Percentiles rank a stretch among this genome's conserved stretches.
These are phyloP conservation scores for Helostoma temminkii DNA, from an alignment of 2,797 vertebrate genomes.

Conservation along the genomic window DNA sequence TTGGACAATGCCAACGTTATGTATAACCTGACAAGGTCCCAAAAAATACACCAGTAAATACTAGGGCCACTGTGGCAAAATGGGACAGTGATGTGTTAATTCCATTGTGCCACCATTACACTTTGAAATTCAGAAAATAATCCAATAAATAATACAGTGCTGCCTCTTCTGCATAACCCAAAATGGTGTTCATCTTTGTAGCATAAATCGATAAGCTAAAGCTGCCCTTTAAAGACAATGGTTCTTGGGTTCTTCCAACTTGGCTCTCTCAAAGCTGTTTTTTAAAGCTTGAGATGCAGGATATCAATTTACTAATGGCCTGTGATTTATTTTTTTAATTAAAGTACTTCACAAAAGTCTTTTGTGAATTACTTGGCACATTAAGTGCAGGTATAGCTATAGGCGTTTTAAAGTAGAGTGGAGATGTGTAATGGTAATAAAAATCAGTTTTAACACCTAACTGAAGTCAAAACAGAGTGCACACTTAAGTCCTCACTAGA, in stretches of 20 bases:
- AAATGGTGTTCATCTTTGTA: conserved; percentile 12
- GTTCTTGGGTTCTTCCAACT: conserved; percentile 44
- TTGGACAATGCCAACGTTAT: conserved; percentile 10
- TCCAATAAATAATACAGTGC: conserved; percentile 30
- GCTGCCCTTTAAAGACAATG: conserved; percentile 49
- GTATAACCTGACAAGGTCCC: conserved; percentile 26
- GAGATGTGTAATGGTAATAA: conserved; percentile 11
- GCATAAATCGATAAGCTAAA: conserved; percentile 50
- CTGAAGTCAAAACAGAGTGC: conserved; percentile 8
- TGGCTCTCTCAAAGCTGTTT: conserved; percentile 25
- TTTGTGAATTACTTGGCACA: conserved; percentile 7
- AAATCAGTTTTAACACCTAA: conserved; percentile 22
- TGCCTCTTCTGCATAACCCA: conserved; percentile 4
- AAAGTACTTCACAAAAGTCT: neutral
- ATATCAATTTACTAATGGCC: conserved; percentile 27
- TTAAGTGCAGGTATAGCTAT: neutral
- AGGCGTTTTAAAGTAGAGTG: neutral
- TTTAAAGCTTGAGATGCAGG: conserved; percentile 16
- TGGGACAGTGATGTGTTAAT: conserved; percentile 15
- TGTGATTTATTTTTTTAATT: conserved; percentile 5
- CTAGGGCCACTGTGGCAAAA: conserved; percentile 16
- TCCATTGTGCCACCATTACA: conserved; percentile 1
- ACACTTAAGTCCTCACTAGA: conserved; percentile 9
- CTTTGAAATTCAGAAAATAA: conserved; percentile 15
- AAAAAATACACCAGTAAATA: conserved; percentile 1